phyloP scores from a whole-genome alignment of 2,888 invertebrate genomes.

The Drosophila vallismaia region DNA sequence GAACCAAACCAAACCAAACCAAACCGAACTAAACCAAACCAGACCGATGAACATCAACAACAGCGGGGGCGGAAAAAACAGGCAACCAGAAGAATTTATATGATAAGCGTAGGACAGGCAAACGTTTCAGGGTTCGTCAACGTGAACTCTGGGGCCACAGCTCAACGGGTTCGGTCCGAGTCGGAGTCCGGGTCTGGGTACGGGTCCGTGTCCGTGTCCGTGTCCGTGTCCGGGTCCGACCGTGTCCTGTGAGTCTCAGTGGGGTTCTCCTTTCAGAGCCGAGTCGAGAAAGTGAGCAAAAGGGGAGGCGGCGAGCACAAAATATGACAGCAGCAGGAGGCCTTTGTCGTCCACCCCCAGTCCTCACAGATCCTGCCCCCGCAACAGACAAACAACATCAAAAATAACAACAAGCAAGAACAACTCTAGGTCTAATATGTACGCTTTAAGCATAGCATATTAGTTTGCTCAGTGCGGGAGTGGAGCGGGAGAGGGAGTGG shows the following conservation, averaged over 20 bases:
- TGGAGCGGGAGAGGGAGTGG: slow-evolving; percentile 15
- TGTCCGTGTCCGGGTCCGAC: slow-evolving; percentile 16
- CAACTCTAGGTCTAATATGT: slow-evolving; percentile 78
- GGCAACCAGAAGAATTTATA: slow-evolving; percentile 67
- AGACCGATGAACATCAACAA: slow-evolving; percentile 37
- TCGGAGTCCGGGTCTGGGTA: slow-evolving; percentile 9
- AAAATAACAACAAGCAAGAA: slow-evolving; percentile 57
- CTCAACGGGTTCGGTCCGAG: slow-evolving; percentile 26
- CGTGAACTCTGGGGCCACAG: slow-evolving; percentile 41
- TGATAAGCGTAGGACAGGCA: slow-evolving; percentile 71
- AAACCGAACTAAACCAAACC: background rate
- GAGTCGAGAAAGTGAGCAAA: background rate
- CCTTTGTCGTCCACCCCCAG: slow-evolving; percentile 59
- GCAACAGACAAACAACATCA: slow-evolving; percentile 55
- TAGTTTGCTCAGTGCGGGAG: slow-evolving; percentile 68
- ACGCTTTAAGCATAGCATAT: slow-evolving; percentile 80
- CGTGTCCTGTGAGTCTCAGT: slow-evolving; percentile 29
- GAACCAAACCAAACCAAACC: background rate
- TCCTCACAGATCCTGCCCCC: background rate
- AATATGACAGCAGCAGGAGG: slow-evolving; percentile 76
- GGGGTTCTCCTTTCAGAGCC: slow-evolving; percentile 22
- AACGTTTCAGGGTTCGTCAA: slow-evolving; percentile 42
- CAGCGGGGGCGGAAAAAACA: slow-evolving; percentile 49
- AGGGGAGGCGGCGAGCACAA: slow-evolving; percentile 54
- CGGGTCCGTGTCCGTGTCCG: background rate